Percentiles rank a stretch among this genome's conserved stretches.
phyloP scores from a whole-genome alignment of 2,113 vertebrate species.

The Mystacornis crossleyi region DNA sequence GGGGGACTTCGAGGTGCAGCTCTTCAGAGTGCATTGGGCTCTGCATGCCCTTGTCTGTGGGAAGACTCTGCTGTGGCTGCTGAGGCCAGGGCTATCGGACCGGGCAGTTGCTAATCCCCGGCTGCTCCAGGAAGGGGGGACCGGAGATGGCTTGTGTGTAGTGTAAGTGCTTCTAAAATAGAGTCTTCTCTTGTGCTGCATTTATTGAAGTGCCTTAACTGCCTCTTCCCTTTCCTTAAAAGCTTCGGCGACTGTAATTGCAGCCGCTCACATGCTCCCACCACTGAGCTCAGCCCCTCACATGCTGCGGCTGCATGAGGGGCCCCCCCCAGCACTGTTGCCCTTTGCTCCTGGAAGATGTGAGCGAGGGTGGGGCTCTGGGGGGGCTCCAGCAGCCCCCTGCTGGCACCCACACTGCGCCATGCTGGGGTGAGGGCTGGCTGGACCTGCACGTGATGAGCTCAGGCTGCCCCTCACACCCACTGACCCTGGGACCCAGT shows the following conservation, averaged over 20 bases:
- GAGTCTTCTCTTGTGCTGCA: neutral
- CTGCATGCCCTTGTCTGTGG: neutral
- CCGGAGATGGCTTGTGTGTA: neutral
- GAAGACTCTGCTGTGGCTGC: neutral
- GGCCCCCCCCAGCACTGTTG: neutral
- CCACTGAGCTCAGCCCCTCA: neutral
- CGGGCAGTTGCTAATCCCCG: neutral
- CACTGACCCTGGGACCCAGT: neutral
- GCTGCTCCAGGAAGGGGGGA: neutral
- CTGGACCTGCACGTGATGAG: rapidly evolving
- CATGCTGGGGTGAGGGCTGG: neutral
- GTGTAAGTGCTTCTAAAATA: conserved; percentile 24
- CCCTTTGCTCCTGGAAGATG: neutral
- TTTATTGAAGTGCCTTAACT: neutral
- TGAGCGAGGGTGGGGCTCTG: rapidly evolving
- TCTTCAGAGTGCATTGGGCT: rapidly evolving
- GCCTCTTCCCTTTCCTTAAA: neutral
- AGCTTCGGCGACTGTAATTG: neutral
- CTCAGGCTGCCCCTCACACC: neutral
- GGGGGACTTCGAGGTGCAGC: neutral
- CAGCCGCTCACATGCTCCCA: rapidly evolving
- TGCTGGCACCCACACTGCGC: neutral
- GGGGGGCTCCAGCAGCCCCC: neutral
- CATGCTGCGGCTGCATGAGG: rapidly evolving
- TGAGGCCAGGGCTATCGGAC: neutral